These are phyloP conservation scores for Drosophila bipectinata DNA, from an alignment of 1,140 invertebrate genomes.

Conservation along the genomic window DNA sequence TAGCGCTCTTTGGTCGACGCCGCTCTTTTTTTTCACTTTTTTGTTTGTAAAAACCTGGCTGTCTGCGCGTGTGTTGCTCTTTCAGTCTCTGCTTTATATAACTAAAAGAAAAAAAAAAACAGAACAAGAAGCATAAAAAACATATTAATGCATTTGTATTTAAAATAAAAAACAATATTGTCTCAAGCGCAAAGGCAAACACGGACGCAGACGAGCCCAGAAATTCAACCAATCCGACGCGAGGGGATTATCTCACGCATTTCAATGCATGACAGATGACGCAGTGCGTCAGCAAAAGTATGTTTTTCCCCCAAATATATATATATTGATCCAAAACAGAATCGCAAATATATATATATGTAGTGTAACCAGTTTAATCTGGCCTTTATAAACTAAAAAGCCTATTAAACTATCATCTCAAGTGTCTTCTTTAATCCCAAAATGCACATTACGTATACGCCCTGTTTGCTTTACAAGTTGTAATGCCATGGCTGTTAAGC, in stretches of 20 bases:
- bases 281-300: slow-evolving; percentile 37
- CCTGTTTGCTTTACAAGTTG: slow-evolving; percentile 6
- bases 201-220: slow-evolving; percentile 61
- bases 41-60: neutral
- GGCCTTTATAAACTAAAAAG: neutral
- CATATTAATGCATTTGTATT: slow-evolving; percentile 6
- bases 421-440: neutral
- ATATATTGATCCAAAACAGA: neutral
- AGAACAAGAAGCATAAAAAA: neutral
- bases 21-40: slow-evolving; percentile 49
- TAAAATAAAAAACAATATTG: neutral
- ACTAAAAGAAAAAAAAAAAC: neutral
- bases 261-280: slow-evolving; percentile 33
- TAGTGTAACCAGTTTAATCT: neutral
- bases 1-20: slow-evolving; percentile 48
- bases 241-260: slow-evolving; percentile 46
- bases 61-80: slow-evolving; percentile 5
- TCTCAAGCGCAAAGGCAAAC: slow-evolving; percentile 16
- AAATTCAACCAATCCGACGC: slow-evolving; percentile 66
- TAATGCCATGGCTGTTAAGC: neutral
- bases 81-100: neutral
- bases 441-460: slow-evolving; percentile 24
- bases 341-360: neutral
- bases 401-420: neutral
- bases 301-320: neutral